A percentile compares a stretch with the other conserved stretches of the same genome.
phyloP scores from a whole-genome alignment of 2,113 vertebrate genomes.

The human (Homo sapiens) region DNA sequence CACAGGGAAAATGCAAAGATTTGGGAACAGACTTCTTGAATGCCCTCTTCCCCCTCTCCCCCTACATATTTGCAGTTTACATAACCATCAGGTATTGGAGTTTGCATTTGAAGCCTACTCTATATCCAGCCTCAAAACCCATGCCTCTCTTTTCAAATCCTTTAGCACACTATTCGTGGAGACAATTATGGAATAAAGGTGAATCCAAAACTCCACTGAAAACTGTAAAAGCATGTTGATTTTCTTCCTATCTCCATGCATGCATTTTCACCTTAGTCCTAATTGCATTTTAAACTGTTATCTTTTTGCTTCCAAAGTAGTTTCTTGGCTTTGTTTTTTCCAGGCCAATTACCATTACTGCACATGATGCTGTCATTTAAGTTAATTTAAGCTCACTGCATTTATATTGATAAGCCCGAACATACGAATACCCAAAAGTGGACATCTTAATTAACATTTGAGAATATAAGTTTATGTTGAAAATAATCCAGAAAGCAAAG shows the following conservation, averaged over 20 bases:
- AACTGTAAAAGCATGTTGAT: background rate
- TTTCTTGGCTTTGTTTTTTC: background rate
- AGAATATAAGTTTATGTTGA: background rate
- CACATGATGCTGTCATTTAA: background rate
- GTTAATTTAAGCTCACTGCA: background rate
- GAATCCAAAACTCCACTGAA: background rate
- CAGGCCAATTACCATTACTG: background rate
- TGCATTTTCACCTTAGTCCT: background rate
- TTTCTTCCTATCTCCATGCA: background rate
- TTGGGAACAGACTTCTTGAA: background rate
- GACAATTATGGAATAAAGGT: background rate
- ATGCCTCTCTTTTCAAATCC: background rate
- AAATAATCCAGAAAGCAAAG: background rate
- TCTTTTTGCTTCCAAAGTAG: background rate
- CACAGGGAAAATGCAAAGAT: background rate
- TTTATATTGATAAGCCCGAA: background rate
- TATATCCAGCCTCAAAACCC: background rate
- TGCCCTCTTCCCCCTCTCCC: background rate
- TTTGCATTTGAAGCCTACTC: background rate
- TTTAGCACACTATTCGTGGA: background rate
- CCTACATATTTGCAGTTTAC: background rate
- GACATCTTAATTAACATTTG: background rate
- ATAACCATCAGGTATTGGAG: background rate
- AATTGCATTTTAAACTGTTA: background rate
- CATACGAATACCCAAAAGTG: background rate